phyloP scores from a whole-genome alignment of 2,113 vertebrate genomes.

The Mustela nigripes region DNA sequence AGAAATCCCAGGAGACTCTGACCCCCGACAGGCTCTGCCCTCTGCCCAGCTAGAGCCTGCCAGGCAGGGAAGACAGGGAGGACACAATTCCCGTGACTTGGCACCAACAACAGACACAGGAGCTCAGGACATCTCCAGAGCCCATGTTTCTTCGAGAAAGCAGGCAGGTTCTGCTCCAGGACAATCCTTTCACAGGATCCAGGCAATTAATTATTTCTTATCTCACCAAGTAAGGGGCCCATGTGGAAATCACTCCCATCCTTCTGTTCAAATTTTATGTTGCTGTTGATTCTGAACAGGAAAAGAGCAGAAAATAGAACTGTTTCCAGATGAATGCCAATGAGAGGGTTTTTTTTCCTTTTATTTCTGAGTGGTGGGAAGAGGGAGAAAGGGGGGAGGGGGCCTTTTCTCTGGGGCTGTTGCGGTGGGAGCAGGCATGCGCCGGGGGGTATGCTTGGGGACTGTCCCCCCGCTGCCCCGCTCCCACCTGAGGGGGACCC shows the following conservation, averaged over 20 bases:
- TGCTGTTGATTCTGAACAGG: slow-evolving; percentile 50
- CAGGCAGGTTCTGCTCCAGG: slow-evolving; percentile 57
- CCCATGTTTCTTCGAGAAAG: slow-evolving; percentile 51
- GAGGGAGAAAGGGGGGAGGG: not conserved
- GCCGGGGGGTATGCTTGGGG: not conserved
- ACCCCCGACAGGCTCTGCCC: too few species aligned
- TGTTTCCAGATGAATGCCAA: slow-evolving; percentile 61
- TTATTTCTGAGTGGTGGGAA: not conserved
- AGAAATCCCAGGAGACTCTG: not conserved
- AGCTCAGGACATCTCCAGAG: slow-evolving; percentile 55
- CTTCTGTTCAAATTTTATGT: slow-evolving; percentile 65
- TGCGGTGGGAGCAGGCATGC: not conserved
- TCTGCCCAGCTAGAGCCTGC: not conserved
- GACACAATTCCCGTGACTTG: fast-evolving
- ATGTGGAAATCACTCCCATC: slow-evolving; percentile 59
- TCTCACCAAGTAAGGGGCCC: slow-evolving; percentile 57
- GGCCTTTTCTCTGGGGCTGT: not conserved
- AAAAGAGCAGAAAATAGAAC: slow-evolving; percentile 80
- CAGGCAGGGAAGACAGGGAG: fast-evolving
- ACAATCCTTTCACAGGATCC: slow-evolving; percentile 46
- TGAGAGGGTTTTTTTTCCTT: not conserved
- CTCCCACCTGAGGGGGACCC: too few species aligned
- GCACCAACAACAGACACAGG: fast-evolving
- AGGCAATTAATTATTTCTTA: slow-evolving; percentile 78
- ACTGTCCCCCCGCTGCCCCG: not conserved